phyloP scores from a whole-genome alignment of 2,797 vertebrate genomes.

The Gymnothorax reevesii region DNA sequence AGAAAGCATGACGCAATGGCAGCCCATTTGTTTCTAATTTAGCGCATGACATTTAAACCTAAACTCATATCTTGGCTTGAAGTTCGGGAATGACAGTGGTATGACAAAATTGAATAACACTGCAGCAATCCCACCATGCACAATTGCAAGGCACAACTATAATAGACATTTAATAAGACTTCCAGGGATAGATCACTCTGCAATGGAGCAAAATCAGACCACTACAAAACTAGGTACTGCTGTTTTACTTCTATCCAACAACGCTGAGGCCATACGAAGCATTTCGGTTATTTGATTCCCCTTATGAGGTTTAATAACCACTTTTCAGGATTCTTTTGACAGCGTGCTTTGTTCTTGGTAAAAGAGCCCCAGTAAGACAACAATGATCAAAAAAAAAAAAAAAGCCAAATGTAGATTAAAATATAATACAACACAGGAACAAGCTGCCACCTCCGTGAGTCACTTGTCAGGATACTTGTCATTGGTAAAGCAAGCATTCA shows the following conservation, averaged over 20 bases:
- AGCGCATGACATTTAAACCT: neutral
- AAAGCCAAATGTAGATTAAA: conserved; percentile 51
- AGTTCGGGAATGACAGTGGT: neutral
- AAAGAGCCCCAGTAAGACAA: conserved; percentile 56
- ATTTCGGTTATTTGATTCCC: neutral
- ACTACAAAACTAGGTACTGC: neutral
- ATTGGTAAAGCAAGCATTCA: neutral
- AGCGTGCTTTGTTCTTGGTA: neutral
- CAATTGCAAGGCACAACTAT: no score
- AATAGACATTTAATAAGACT: no score
- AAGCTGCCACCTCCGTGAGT: no score
- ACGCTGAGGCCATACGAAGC: neutral
- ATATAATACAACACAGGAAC: conserved; percentile 40
- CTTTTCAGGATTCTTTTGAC: neutral
- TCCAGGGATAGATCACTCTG: no score
- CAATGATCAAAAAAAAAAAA: conserved; percentile 60
- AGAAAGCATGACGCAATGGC: no score
- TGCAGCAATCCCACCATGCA: no score
- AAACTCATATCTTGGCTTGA: neutral
- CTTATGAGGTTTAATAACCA: neutral
- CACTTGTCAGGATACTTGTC: no score
- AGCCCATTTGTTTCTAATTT: no score
- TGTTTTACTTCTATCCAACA: neutral
- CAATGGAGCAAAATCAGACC: no score
- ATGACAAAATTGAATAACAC: no score